Conservation (phyloP, 2,797 vertebrate species). For the Syncerus caffer region DNA sequence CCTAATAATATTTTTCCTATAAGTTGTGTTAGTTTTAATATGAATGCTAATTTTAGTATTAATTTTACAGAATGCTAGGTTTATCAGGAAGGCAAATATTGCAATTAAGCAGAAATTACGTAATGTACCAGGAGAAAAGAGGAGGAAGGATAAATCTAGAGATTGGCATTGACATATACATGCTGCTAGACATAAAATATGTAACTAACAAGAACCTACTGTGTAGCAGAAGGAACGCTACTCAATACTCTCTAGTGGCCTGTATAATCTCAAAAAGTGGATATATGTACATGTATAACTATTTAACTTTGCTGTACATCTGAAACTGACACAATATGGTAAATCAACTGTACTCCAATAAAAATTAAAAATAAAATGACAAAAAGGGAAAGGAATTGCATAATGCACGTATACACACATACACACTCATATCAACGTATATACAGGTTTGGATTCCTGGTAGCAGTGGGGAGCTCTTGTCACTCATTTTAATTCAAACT, state of each 20-base stretch:
- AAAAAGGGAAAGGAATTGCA: not conserved
- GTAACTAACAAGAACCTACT: not conserved
- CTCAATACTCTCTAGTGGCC: not conserved
- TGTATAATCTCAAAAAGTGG: not conserved
- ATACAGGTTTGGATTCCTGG: not conserved
- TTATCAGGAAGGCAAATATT: not conserved
- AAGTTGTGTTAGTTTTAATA: not conserved
- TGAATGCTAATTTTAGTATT: not conserved
- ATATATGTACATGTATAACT: not conserved
- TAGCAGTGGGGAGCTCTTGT: not conserved
- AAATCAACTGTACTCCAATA: not conserved
- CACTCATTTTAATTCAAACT: not conserved
- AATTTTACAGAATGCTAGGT: not conserved
- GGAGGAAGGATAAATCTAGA: not conserved
- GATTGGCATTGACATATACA: not conserved
- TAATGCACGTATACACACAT: not conserved
- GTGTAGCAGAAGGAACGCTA: not conserved
- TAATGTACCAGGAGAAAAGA: not conserved
- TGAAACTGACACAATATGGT: not conserved
- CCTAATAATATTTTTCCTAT: not conserved
- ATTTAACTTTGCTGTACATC: not conserved
- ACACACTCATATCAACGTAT: not conserved
- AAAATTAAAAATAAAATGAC: not conserved
- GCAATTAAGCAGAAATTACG: not conserved
- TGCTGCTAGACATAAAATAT: not conserved